These are phyloP conservation scores for Dasypus novemcinctus DNA, from an alignment of 2,113 vertebrate genomes.

Conservation along the genomic window DNA sequence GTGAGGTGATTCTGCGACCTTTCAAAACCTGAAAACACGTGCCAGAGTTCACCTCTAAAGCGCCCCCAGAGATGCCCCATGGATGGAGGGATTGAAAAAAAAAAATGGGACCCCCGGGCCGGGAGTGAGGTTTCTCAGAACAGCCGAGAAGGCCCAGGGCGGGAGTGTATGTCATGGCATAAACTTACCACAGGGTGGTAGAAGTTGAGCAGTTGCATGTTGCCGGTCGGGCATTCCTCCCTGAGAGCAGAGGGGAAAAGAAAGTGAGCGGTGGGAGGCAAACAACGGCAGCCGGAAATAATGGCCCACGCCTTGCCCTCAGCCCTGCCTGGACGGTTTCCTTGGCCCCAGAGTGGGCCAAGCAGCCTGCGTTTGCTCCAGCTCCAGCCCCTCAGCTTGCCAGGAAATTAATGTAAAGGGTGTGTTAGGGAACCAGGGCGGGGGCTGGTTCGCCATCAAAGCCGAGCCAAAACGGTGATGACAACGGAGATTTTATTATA, in stretches of 20 bases:
- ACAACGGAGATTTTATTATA: not conserved
- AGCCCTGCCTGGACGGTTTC: conserved; percentile 16
- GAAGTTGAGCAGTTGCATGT: conserved; percentile 76
- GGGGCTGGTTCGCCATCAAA: conserved; percentile 20
- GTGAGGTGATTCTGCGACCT: not conserved
- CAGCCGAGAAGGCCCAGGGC: conserved; percentile 37
- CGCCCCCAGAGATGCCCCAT: not conserved
- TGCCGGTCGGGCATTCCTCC: conserved; percentile 21
- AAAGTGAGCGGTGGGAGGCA: conserved; percentile 45
- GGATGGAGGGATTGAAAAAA: not conserved
- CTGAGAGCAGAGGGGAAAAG: not conserved
- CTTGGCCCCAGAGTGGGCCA: conserved; percentile 64
- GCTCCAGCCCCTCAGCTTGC: conserved; percentile 5
- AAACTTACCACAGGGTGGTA: conserved; percentile 88
- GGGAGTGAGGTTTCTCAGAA: not conserved
- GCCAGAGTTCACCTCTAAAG: not conserved
- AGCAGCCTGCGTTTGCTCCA: conserved; percentile 31
- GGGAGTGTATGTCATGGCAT: conserved; percentile 83
- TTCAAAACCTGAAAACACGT: not conserved
- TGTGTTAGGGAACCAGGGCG: conserved; percentile 54
- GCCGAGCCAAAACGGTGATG: not conserved
- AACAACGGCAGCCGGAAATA: conserved; percentile 73
- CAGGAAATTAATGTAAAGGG: conserved; percentile 75
- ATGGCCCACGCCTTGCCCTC: conserved; percentile 18
- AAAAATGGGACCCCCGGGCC: not conserved